These are phyloP conservation scores for Odontocolon sp. DNA, from an alignment of 2,888 invertebrate species.

Conservation along the genomic window DNA sequence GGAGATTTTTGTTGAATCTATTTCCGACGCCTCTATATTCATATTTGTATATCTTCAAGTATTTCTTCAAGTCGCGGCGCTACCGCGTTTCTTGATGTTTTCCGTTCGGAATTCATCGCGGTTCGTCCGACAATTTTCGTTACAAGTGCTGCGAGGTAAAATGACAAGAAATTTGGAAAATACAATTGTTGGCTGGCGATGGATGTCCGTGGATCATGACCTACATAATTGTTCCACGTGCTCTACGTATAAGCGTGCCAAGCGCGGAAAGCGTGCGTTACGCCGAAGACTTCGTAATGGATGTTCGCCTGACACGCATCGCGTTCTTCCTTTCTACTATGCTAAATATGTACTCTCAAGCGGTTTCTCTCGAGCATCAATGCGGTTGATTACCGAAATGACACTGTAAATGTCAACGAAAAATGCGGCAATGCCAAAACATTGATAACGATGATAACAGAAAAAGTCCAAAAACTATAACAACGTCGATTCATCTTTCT, in stretches of 20 bases:
- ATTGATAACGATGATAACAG: not conserved
- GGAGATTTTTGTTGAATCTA: too few species aligned
- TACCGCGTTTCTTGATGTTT: too few species aligned
- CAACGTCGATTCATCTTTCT: too few species aligned
- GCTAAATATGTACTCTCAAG: conserved; percentile 8
- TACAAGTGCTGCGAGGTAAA: too few species aligned
- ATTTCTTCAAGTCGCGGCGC: too few species aligned
- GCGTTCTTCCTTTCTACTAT: conserved; percentile 22
- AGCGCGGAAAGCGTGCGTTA: conserved; percentile 16
- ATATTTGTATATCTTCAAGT: too few species aligned
- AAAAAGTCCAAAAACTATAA: not conserved
- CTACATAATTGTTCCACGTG: conserved; percentile 14
- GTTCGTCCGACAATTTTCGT: not conserved
- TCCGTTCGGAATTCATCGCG: too few species aligned
- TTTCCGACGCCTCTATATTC: too few species aligned
- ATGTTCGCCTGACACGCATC: conserved; percentile 4
- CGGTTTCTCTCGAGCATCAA: not conserved
- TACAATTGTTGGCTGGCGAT: not conserved
- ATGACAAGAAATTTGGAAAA: too few species aligned
- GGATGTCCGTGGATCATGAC: not conserved
- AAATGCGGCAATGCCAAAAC: not conserved
- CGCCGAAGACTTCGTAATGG: not conserved
- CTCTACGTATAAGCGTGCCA: conserved; percentile 28
- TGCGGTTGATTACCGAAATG: conserved; percentile 1
- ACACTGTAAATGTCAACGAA: not conserved